These are phyloP conservation scores for Podabrus alpinus DNA, from an alignment of 2,888 invertebrate genomes.

Conservation along the genomic window DNA sequence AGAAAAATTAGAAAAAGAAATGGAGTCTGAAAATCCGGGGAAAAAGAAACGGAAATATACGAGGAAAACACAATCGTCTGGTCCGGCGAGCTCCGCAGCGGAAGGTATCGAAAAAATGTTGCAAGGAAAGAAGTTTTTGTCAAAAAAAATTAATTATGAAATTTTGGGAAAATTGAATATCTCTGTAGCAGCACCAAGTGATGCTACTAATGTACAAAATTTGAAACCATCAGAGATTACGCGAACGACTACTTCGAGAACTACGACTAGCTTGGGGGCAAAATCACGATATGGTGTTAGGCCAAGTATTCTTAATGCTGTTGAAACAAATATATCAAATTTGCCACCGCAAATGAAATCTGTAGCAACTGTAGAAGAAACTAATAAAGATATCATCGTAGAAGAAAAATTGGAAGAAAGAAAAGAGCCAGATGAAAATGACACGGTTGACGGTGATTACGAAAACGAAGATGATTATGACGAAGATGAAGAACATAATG, in stretches of 20 bases:
- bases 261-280: too few species aligned
- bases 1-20: constrained; percentile 76
- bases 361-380: background rate
- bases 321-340: background rate
- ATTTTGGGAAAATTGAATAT: constrained; percentile 81
- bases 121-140: constrained; percentile 87
- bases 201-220: background rate
- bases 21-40: constrained; percentile 85
- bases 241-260: too few species aligned
- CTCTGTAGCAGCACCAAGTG: background rate
- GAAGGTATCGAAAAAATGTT: constrained; percentile 97
- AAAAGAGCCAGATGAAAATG: background rate
- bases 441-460: background rate
- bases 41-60: constrained; percentile 72
- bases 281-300: too few species aligned
- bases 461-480: background rate
- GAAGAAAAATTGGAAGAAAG: background rate
- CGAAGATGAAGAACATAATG: background rate
- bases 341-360: background rate
- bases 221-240: too few species aligned
- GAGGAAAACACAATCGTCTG: constrained; percentile 65
- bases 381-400: background rate
- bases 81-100: constrained; percentile 71
- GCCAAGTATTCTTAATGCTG: background rate
- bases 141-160: constrained; percentile 97